These are phyloP conservation scores for Diabrotica virgifera DNA, from an alignment of 1,140 invertebrate species.

Conservation along the genomic window DNA sequence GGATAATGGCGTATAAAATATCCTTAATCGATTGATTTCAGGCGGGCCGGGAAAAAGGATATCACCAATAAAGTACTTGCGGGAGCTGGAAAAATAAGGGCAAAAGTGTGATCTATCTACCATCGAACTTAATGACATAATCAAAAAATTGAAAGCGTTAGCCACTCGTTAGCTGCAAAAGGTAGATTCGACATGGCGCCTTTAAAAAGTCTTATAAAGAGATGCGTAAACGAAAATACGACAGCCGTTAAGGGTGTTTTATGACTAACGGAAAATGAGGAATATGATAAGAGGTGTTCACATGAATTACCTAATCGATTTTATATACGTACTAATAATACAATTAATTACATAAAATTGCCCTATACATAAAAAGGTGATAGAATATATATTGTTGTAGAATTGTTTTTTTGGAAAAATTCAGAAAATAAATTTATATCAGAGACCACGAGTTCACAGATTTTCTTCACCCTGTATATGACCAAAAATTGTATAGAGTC, in stretches of 20 bases:
- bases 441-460: too few species aligned
- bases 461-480: too few species aligned
- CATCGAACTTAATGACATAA: constrained; percentile 1
- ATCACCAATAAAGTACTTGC: background rate
- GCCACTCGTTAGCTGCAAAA: background rate
- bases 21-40: constrained; percentile 2
- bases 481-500: too few species aligned
- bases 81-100: background rate
- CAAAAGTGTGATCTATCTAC: constrained; percentile 2
- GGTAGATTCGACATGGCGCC: background rate
- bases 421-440: too few species aligned
- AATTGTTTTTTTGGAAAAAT: too few species aligned
- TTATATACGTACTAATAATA: too few species aligned
- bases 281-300: too few species aligned
- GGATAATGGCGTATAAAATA: constrained; percentile 2
- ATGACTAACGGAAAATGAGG: too few species aligned
- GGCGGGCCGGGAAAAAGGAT: background rate
- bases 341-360: too few species aligned
- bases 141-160: constrained; percentile 1
- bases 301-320: too few species aligned
- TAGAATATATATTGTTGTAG: too few species aligned
- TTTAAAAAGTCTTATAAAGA: constrained; percentile 3
- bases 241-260: background rate
- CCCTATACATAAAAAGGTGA: too few species aligned
- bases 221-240: background rate